phyloP scores from a whole-genome alignment of 2,113 vertebrate genomes.

The Sciurus niger region DNA sequence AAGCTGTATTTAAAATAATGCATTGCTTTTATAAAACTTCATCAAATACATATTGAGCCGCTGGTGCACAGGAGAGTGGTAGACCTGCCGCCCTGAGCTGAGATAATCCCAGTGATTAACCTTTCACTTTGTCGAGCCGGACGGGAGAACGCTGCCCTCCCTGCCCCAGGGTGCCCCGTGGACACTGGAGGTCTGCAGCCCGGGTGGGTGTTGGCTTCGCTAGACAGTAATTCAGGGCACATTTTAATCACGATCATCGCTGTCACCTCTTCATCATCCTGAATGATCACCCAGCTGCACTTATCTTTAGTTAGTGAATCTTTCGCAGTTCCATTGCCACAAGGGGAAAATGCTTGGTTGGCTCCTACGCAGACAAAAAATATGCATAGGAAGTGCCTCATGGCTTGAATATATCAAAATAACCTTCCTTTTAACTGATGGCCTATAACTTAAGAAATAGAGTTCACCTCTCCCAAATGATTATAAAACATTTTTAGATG shows the following conservation, averaged over 20 bases:
- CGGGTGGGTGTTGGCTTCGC: constrained; percentile 18
- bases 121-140: fast-evolving
- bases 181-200: neutral
- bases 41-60: fast-evolving
- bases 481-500: constrained; percentile 64
- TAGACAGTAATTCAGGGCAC: constrained; percentile 31
- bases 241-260: neutral
- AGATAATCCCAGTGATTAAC: too few relatives aligned
- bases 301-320: neutral
- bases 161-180: neutral
- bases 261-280: neutral
- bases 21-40: neutral
- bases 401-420: neutral
- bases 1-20: neutral
- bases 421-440: neutral
- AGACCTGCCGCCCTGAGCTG: fast-evolving
- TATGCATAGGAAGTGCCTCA: neutral
- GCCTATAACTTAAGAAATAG: neutral
- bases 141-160: neutral
- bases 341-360: neutral
- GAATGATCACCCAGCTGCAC: neutral
- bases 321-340: neutral
- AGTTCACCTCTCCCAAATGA: constrained; percentile 33
- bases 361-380: neutral
- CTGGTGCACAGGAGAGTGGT: neutral